These are phyloP conservation scores for Menidia menidia DNA, from an alignment of 2,797 vertebrate species.

Conservation along the genomic window DNA sequence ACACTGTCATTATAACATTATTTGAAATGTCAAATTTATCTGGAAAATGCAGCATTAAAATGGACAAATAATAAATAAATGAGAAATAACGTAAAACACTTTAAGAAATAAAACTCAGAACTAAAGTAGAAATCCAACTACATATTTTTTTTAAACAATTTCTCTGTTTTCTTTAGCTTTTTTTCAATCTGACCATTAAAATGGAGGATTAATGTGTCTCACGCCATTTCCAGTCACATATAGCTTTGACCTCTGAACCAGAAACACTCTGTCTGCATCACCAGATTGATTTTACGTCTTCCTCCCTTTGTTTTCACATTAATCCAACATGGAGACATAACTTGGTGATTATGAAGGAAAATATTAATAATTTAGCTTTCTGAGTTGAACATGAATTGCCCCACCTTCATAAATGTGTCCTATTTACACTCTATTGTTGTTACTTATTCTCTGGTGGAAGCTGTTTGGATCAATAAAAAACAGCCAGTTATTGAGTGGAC, in stretches of 20 bases:
- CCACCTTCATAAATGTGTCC: conserved; percentile 1
- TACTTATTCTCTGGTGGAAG: background rate
- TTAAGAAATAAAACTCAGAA: too few relatives aligned
- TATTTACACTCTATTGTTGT: background rate
- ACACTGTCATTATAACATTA: too few relatives aligned
- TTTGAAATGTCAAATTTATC: too few relatives aligned
- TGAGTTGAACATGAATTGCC: background rate
- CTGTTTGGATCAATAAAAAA: conserved; percentile 21
- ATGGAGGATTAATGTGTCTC: background rate
- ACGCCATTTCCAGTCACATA: too few relatives aligned
- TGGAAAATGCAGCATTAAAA: too few relatives aligned
- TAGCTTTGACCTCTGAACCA: background rate
- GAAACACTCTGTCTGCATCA: background rate
- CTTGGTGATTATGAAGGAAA: background rate
- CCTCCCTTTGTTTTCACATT: background rate
- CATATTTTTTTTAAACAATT: too few relatives aligned
- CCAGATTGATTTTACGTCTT: background rate
- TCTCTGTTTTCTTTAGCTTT: too few relatives aligned
- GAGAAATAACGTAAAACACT: too few relatives aligned
- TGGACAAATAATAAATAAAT: too few relatives aligned
- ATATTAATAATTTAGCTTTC: background rate
- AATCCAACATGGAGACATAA: background rate
- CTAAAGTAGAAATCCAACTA: too few relatives aligned
- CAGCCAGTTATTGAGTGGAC: conserved; percentile 17
- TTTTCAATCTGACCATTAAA: too few relatives aligned